Evolutionary conservation across 2,113 vertebrate species (phyloP).

Genomic region (Anhinga rufa): DNA sequence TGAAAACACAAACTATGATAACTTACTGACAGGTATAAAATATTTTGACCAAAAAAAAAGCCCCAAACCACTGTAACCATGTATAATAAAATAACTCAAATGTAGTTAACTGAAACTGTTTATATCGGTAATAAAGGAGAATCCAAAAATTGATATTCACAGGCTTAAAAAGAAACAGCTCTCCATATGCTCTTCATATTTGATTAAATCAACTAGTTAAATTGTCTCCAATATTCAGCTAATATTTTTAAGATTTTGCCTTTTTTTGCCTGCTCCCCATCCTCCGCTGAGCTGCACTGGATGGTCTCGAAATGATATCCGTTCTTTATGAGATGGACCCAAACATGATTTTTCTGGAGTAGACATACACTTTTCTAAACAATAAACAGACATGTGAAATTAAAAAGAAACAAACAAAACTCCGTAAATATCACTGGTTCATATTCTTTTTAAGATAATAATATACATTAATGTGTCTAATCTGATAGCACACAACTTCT

Average conservation of each 20-base stretch:
- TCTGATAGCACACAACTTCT: neutral
- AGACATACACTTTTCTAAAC: conserved; percentile 70
- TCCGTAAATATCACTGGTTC: neutral
- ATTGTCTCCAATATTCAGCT: neutral
- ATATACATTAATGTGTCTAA: neutral
- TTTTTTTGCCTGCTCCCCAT: conserved; percentile 92
- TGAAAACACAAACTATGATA: conserved; percentile 22
- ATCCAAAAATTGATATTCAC: neutral
- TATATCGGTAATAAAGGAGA: conserved; percentile 7
- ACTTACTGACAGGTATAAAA: conserved; percentile 50
- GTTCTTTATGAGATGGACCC: conserved; percentile 74
- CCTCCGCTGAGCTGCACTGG: conserved; percentile 82
- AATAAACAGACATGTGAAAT: conserved; percentile 46
- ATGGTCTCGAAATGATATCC: conserved; percentile 85
- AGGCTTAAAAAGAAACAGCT: conserved; percentile 42
- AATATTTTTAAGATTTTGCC: conserved; percentile 58
- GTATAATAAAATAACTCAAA: conserved; percentile 33
- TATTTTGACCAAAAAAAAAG: neutral
- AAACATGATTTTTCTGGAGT: conserved; percentile 65
- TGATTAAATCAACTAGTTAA: neutral
- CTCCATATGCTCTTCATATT: neutral
- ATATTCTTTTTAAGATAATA: neutral
- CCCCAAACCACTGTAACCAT: conserved; percentile 23
- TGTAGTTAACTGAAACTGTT: neutral
- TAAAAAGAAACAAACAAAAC: neutral